Evolutionary conservation across 2,888 invertebrate genomes (phyloP), one percentile per base, ranked within the genome.

Genomic region (Yponomeuta sedellus): DNA sequence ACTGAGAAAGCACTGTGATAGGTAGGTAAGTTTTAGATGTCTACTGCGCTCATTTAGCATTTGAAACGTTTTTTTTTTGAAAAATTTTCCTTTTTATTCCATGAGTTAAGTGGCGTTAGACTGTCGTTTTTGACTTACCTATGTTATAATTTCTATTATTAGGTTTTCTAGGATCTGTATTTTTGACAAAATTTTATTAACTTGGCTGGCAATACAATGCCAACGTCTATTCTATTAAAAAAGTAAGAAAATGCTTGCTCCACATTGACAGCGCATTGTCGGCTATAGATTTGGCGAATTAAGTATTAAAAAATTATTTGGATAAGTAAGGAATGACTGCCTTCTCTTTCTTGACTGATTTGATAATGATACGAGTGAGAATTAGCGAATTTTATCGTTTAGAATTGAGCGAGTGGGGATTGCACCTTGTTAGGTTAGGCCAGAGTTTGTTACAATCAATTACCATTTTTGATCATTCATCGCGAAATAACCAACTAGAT

Each of bases 1-100:
- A 91, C 91, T 91, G 91, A 91, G 87, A 86, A 85, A 85, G 91
- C 90, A 91, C 91, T 91, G 91, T 91, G 91, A 91, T 91, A 91
- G 88, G 81, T 86, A 88, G 87, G 65, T 74, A 89, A 91, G 82
- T 88, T 87, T 52, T 88, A 91, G 85, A 82, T 79, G 81, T 83
- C 79, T 84, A 81, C 80, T 80, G 82, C 89, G 87, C 90, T 89
- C 88, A 86, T 80, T 88, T 88, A 88, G 88, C 82, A 84, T 84
- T 82, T 82, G 85, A 85, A 82, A 34, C 76, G n/a, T n/a, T 25
- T 25, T 83, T 78, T 75, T 81, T 79, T 73, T 77, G 76, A 77
- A 75, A 75, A 72, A 75, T 82, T 75, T 74, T 74, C 78, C 76
- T 73, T 77, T 75, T 79, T 52, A 52, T 52, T 52, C 44, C 74